Evolutionary conservation across 2,797 vertebrate genomes (phyloP).

Genomic region (Urosaurus nigricauda): DNA sequence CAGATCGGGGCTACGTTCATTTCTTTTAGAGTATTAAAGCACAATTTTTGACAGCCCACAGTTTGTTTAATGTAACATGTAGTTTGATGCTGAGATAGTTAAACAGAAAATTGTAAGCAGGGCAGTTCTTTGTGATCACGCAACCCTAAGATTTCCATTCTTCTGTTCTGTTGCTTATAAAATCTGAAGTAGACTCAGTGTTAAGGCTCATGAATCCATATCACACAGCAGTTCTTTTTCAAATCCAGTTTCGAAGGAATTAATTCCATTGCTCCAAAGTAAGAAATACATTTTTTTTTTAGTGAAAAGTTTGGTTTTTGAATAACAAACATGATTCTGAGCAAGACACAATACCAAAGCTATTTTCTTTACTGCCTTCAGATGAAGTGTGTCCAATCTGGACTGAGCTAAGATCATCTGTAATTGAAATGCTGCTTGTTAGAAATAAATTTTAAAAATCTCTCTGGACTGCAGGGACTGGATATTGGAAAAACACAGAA

Average conservation of each 20-base stretch:
- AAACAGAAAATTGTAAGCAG: not conserved
- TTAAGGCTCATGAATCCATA: not conserved
- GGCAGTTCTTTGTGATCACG: not conserved
- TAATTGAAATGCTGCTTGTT: constrained; percentile 31
- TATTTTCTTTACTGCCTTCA: not conserved
- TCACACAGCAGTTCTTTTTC: not conserved
- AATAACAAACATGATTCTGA: not conserved
- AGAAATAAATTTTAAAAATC: not conserved
- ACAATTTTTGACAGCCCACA: not conserved
- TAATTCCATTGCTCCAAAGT: not conserved
- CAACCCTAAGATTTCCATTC: not conserved
- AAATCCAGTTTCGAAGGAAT: not conserved
- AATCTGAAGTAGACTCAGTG: not conserved
- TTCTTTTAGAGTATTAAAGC: not conserved
- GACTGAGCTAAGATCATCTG: constrained; percentile 15
- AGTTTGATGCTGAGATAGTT: not conserved
- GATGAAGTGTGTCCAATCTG: not conserved
- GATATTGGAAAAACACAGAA: fast-evolving
- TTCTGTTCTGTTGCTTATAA: not conserved
- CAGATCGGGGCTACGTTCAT: not conserved
- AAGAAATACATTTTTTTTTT: not conserved
- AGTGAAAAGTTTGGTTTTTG: constrained; percentile 1
- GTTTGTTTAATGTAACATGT: not conserved
- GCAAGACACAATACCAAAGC: not conserved
- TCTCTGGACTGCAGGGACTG: not conserved